Percentiles rank a stretch among this genome's conserved stretches.
Conservation (phyloP, 1,140 invertebrate genomes). For the Leguminivora glycinivorella region DNA sequence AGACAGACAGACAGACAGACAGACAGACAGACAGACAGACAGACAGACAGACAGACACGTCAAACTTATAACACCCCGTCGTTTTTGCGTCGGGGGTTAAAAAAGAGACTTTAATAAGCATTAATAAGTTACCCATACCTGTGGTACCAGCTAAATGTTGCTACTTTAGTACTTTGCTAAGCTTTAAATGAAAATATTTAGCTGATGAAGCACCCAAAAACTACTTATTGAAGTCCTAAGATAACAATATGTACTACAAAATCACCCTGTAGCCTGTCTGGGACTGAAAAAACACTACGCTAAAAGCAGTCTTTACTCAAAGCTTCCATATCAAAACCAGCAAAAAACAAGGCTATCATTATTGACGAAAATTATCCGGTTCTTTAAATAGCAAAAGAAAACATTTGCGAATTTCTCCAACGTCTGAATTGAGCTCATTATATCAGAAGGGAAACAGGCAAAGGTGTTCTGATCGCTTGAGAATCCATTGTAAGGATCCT, state of each 20-base stretch:
- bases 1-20: no score
- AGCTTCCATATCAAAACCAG: neutral
- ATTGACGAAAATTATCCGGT: conserved; percentile 40
- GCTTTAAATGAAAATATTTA: no score
- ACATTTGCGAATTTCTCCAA: conserved; percentile 34
- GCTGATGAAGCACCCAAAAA: neutral
- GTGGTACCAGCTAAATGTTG: neutral
- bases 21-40: no score
- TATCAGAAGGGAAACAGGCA: conserved; percentile 31
- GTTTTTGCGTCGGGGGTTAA: neutral
- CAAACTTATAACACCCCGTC: no score
- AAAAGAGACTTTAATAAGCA: neutral
- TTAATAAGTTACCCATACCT: neutral
- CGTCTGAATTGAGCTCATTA: conserved; percentile 43
- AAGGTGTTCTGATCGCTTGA: neutral
- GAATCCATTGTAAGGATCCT: neutral
- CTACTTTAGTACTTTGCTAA: no score
- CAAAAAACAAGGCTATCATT: conserved; percentile 35
- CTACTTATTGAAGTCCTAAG: conserved; percentile 5
- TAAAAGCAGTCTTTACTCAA: conserved; percentile 30
- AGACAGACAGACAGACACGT: no score
- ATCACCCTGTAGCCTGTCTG: neutral
- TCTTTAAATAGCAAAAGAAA: conserved; percentile 43
- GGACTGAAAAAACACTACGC: conserved; percentile 34
- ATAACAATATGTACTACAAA: neutral